These are phyloP conservation scores for Meghimatium bilineatum DNA, from an alignment of 2,888 invertebrate species.

Conservation along the genomic window DNA sequence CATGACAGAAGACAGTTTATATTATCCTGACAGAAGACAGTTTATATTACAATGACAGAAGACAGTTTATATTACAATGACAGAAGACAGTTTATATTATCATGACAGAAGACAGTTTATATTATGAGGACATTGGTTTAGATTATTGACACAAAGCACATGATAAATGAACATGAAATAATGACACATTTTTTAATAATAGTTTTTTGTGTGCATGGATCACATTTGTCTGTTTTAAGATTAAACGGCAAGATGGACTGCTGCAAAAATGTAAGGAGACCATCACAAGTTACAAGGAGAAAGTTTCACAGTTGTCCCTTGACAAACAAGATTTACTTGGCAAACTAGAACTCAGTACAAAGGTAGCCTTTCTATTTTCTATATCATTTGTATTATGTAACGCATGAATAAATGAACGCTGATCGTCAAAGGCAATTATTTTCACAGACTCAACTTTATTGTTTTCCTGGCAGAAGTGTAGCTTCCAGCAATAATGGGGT, in stretches of 20 bases:
- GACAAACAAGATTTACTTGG: constrained; percentile 77
- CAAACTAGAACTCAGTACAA: constrained; percentile 49
- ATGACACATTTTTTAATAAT: no score
- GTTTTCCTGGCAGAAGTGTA: not conserved
- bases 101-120: no score
- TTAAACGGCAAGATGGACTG: constrained; percentile 79
- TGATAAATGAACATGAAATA: no score
- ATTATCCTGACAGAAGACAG: no score
- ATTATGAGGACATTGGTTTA: no score
- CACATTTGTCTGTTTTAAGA: constrained; percentile 62
- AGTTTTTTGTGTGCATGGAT: no score
- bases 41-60: no score
- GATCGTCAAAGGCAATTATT: not conserved
- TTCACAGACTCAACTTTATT: not conserved
- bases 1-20: no score
- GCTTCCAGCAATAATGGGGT: no score
- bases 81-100: no score
- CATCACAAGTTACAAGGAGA: constrained; percentile 80
- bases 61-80: no score
- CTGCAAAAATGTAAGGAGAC: constrained; percentile 80
- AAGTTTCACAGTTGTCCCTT: constrained; percentile 76
- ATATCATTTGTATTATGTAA: not conserved
- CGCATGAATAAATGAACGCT: not conserved
- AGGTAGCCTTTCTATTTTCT: constrained; percentile 20
- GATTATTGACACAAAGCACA: no score